Percentiles rank a stretch among this genome's conserved stretches.
phyloP scores from a whole-genome alignment of 2,113 vertebrate genomes.

The Oncorhynchus tshawytscha region DNA sequence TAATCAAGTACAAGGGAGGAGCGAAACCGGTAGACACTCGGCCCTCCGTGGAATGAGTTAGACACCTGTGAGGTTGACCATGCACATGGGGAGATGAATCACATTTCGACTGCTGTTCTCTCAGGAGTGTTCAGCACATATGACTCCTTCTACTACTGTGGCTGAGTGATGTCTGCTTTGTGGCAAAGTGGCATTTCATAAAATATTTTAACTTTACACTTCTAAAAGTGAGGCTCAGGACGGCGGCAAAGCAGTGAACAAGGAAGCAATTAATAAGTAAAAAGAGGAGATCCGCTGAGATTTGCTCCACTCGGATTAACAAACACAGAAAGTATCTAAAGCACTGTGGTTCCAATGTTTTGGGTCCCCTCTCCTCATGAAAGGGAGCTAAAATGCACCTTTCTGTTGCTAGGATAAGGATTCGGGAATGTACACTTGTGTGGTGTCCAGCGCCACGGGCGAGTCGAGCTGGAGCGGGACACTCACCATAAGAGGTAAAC shows the following conservation, averaged over 20 bases:
- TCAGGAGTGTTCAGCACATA: not conserved
- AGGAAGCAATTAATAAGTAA: not conserved
- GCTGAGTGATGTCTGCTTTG: not conserved
- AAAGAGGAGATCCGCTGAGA: not conserved
- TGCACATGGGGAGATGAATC: not conserved
- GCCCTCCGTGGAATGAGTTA: too few relatives aligned
- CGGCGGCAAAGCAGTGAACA: not conserved
- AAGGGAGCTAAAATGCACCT: constrained; percentile 32
- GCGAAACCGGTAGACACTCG: too few relatives aligned
- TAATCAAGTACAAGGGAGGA: too few relatives aligned
- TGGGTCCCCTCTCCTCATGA: constrained; percentile 11
- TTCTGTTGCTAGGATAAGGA: constrained; percentile 78
- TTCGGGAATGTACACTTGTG: constrained; percentile 85
- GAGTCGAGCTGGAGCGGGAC: constrained; percentile 84
- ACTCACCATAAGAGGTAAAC: constrained; percentile 81
- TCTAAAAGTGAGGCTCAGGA: not conserved
- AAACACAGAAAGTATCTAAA: not conserved
- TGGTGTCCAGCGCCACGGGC: constrained; percentile 78
- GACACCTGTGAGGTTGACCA: too few relatives aligned
- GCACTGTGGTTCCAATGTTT: too few relatives aligned
- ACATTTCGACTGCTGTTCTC: not conserved
- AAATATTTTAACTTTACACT: not conserved
- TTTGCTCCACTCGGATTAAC: not conserved
- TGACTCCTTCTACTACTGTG: too few relatives aligned
- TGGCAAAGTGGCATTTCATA: not conserved